Evolutionary conservation across 2,888 invertebrate species (phyloP).

Genomic region (Epirrhoe tristata): DNA sequence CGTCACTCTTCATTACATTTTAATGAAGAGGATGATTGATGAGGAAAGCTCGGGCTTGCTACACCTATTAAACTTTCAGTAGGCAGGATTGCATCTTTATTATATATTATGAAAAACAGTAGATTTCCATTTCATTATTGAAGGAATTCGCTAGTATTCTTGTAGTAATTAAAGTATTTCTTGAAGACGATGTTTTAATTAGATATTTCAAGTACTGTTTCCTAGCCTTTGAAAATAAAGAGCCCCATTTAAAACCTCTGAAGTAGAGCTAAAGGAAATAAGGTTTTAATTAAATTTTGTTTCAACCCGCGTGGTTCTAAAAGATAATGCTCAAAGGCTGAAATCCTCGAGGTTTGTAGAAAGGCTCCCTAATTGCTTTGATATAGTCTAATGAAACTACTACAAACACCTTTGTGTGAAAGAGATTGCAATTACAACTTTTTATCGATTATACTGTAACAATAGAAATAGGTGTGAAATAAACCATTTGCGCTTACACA

Average conservation of each 20-base stretch:
- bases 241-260: neutral
- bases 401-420: slow-evolving; percentile 14
- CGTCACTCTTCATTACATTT: slow-evolving; percentile 44
- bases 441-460: slow-evolving; percentile 29
- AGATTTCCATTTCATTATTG: no score
- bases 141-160: neutral
- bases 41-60: neutral
- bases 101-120: no score
- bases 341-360: slow-evolving; percentile 15
- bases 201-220: neutral
- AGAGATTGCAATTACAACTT: slow-evolving; percentile 21
- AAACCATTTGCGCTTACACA: slow-evolving; percentile 26
- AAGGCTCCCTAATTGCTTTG: slow-evolving; percentile 5
- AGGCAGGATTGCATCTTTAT: no score
- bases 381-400: slow-evolving; percentile 5
- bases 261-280: slow-evolving; percentile 8
- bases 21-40: slow-evolving; percentile 20
- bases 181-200: neutral
- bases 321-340: slow-evolving; percentile 17
- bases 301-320: neutral
- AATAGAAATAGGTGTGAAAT: slow-evolving; percentile 37
- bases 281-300: slow-evolving; percentile 14
- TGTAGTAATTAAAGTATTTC: no score
- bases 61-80: neutral
- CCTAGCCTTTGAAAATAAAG: neutral